Conservation (phyloP, 2,888 invertebrate species). For the Cartodere bifasciata region DNA sequence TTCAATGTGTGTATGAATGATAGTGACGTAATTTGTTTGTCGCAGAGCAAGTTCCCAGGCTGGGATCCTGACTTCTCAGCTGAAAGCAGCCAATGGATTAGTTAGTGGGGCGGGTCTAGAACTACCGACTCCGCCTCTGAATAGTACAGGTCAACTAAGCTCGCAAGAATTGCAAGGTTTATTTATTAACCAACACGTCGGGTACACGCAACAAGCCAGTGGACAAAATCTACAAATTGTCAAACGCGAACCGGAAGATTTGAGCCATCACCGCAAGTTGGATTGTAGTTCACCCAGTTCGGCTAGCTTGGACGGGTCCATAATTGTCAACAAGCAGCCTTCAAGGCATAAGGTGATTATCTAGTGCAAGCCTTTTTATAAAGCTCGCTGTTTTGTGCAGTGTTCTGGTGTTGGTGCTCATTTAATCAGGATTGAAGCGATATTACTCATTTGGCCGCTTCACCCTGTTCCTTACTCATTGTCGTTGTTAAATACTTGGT, state of each 20-base stretch:
- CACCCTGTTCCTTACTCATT: neutral
- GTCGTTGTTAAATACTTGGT: constrained; percentile 15
- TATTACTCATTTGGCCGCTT: too few species aligned
- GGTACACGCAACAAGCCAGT: constrained; percentile 38
- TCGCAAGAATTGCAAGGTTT: constrained; percentile 44
- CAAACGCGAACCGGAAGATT: constrained; percentile 72
- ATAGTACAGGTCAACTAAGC: constrained; percentile 43
- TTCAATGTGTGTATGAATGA: too few species aligned
- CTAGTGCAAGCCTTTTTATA: constrained; percentile 18
- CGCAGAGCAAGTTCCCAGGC: constrained; percentile 36
- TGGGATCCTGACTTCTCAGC: constrained; percentile 51
- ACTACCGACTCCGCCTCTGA: constrained; percentile 35
- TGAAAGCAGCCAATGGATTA: constrained; percentile 57
- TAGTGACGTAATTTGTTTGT: constrained; percentile 30
- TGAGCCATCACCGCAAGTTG: constrained; percentile 55
- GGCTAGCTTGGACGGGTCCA: constrained; percentile 39
- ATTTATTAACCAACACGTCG: constrained; percentile 48
- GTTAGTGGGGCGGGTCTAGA: constrained; percentile 53
- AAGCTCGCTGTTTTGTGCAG: constrained; percentile 12
- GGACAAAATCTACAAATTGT: constrained; percentile 53
- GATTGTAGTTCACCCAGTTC: constrained; percentile 46
- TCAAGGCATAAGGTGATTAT: constrained; percentile 44
- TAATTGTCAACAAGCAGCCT: constrained; percentile 39
- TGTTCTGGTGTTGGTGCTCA: too few species aligned
- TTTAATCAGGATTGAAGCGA: too few species aligned